Base-by-base conservation (phyloP, 2,113 vertebrate genomes). In the Hippocampus guttulatus region DNA sequence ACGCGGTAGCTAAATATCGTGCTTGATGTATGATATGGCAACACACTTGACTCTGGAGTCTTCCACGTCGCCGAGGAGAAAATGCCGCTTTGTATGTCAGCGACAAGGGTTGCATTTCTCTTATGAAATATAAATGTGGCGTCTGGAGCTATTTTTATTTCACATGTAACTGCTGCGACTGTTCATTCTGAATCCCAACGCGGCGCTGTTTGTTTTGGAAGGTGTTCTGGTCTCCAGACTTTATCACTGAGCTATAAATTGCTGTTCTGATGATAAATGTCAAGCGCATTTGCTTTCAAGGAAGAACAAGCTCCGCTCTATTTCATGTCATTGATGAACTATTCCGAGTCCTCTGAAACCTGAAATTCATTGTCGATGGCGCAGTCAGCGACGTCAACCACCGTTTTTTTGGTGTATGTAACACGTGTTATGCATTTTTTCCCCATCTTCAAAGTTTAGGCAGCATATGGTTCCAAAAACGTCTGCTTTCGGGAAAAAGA, bases 251-350 rank as follows among this genome's bases (percentile, higher is more conserved):
- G 60, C 79, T 74, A 78, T 85, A 80, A 87, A 88, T 79, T 75
- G 74, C 68, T 71, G 67, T 76, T 66, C 45, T 43, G 11, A n/a
- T 3, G 45, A 74, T 82, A 87, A 88, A 88, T 89, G 84, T 64
- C 87, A 89, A 41, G 81, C 74, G 64, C 67, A 79, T 69, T 60
- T 77, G 84, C 66, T 66, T 77, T 82, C 67, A 52, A 60, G 23
- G 64, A 81, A 77, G 73, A 71, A 80, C 78, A 67, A 76, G 78
- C 81, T 64, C 66, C 81, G 82, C 82, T 77, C 81, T 65, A 68
- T 87, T 86, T 80, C 76, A 78, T 83, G 67, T 74, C 69, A 60
- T 71, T 85, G 85, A 87, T 86, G 62, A 83, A 85, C 69, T 71
- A 76, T 71, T 70, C 76, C 55, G 49, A 65, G 41, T 18, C 21